phyloP scores from a whole-genome alignment of 2,113 vertebrate genomes.

The Coptodon bakossiorum region DNA sequence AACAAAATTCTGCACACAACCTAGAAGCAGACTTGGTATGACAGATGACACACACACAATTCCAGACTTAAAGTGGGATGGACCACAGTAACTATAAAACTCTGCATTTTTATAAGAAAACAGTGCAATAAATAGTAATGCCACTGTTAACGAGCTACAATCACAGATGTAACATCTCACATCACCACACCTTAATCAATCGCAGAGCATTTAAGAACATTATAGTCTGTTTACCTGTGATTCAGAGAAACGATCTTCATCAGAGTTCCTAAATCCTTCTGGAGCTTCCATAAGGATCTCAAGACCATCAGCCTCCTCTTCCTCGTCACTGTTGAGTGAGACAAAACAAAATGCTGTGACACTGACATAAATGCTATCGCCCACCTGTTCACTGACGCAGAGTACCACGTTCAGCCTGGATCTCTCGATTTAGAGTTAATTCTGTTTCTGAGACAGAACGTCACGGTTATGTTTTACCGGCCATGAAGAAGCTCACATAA shows the following conservation, averaged over 20 bases:
- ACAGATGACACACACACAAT: background rate
- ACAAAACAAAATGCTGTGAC: background rate
- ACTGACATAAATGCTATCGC: background rate
- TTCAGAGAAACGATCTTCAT: conserved; percentile 62
- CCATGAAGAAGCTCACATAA: background rate
- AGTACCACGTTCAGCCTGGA: background rate
- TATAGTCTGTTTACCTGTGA: conserved; percentile 43
- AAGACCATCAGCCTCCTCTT: conserved; percentile 16
- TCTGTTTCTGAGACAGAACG: background rate
- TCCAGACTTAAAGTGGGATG: background rate
- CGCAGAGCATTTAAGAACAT: background rate
- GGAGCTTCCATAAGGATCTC: conserved; percentile 68
- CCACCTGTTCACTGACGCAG: background rate
- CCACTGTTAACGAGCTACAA: background rate
- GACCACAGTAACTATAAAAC: background rate
- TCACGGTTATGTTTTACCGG: background rate
- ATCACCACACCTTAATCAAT: background rate
- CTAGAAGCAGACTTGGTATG: background rate
- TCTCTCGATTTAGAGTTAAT: background rate
- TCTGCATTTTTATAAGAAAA: background rate
- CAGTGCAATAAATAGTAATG: background rate
- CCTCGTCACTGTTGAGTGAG: conserved; percentile 22
- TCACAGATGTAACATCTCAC: background rate
- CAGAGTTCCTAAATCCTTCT: conserved; percentile 66
- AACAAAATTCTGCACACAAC: background rate